Evolutionary conservation across 2,797 vertebrate genomes (phyloP), one percentile per base, ranked within the genome.

Genomic region (Melanotaenia parkinsoni): DNA sequence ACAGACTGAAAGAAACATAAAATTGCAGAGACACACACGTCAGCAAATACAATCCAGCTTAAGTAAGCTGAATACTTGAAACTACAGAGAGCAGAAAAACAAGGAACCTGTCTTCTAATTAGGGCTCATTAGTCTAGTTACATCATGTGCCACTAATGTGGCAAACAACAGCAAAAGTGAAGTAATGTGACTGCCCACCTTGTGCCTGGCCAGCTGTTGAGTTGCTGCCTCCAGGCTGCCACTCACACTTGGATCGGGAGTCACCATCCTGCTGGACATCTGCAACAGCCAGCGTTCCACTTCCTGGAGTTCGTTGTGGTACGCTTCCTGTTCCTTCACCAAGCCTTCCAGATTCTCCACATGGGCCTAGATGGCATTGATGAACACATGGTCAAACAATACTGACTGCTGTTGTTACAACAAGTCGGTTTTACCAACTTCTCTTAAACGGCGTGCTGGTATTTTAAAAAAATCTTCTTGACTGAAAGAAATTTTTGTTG

Each of bases 201-300:
- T 99, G 91, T 99, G 97, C 47, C 95, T 95, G 51, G 98, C 96
- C 82, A 99, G 91, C 43, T 99, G 97, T 72, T 99, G 97, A 66
- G 97, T 97, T 45, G 96, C 95, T 73, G 94, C 92, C 88, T 99
- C 97, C 58, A 99, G 92, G 84, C 77, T 96, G 60, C 92, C 92
- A 2, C 89, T 94, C 81, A 96, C 95, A 74, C 95, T 87, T 13
- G 97, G 94, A 75, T 98, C 97, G 16, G 96, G 95, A 4, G 95
- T 96, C 86, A 98, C 95, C 93, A 99, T 94, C 76, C 96, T 93
- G 92, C 96, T 95, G 12, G 98, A 98, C 96, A 99, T 99, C 89
- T 98, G 97, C 30, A 99, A 92, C 63, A 99, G 93, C 97, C 98
- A 99, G 61, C 96, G 97, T 64, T 99, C 98, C 9, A 96, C 96